Base-by-base conservation (phyloP, 2,797 vertebrate genomes). In the Crenuchus spilurus region DNA sequence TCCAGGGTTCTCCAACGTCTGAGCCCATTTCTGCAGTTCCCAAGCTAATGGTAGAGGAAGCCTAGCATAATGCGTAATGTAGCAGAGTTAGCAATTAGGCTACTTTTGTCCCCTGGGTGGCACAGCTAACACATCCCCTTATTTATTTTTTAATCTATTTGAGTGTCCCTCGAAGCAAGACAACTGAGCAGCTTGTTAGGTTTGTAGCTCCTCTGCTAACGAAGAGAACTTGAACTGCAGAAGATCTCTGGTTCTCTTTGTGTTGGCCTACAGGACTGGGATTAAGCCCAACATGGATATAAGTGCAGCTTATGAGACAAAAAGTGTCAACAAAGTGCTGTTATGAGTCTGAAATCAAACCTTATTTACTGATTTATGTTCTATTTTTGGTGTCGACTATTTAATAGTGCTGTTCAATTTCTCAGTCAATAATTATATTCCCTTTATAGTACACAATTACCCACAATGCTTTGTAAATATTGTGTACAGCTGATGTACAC, bases 61-160 rank as follows among this genome's bases (percentile, higher is more conserved):
- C 55, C 31, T 35, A 35, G 55, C 55, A 58, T 70, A 41, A 22
- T 58, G 33, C 51, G 39, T 18, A 55, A 55, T 42, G 31, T 55
- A 6, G 33, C 4, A 33, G 44, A 31, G 20, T 51, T 41, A 58
- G 24, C 67, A 57, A 41, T 51, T 20, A 58, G 42, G 42, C 31
- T 58, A 30, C 22, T 58, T 76, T 63, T 39, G 46, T 76, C 35
- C 26, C 2, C 18, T 20, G 44, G 35, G 54, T 37, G n/a, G 8
- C 55, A 60, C 55, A 37, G 55, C 62, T 42, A 35, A 71, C 65
- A 52, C 65, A 33, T 52, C 42, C 22, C 14, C 20, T 20, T 65
- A 49, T 77, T 52, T 66, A 60, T 60, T 76, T 44, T 70, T 60
- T 51, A 39, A 58, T 49, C 41, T 72, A 24, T 65, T 51, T 35